Evolutionary conservation across 2,888 invertebrate genomes (phyloP).

Genomic region (Pristionchus maxplancki): DNA sequence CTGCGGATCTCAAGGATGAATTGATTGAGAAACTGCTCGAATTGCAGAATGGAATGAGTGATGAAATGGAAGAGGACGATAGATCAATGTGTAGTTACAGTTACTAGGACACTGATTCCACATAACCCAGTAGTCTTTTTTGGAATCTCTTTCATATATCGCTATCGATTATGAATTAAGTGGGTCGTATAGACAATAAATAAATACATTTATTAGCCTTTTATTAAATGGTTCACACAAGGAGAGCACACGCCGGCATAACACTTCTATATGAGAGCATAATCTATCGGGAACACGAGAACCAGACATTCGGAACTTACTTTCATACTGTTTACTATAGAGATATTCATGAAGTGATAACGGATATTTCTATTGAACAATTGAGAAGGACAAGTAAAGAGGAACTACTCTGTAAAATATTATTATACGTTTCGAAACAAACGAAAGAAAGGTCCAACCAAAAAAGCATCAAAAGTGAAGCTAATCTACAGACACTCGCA

Average conservation of each 20-base stretch:
- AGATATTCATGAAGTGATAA: not conserved
- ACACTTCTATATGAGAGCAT: not conserved
- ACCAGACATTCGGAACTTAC: too few species aligned
- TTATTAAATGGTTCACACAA: not conserved
- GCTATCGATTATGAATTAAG: too few species aligned
- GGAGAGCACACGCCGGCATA: not conserved
- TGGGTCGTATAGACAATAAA: too few species aligned
- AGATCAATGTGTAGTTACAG: too few species aligned
- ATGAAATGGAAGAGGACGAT: too few species aligned
- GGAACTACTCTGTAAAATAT: slow-evolving; percentile 37
- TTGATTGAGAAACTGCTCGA: too few species aligned
- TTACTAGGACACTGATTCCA: too few species aligned
- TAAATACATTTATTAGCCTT: not conserved
- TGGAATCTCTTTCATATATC: too few species aligned
- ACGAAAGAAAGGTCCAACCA: slow-evolving; percentile 10
- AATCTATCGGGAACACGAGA: not conserved
- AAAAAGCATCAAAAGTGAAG: not conserved
- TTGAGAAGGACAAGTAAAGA: slow-evolving; percentile 41
- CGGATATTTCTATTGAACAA: slow-evolving; percentile 11
- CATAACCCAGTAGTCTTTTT: too few species aligned
- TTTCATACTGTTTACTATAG: too few species aligned
- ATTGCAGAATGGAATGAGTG: too few species aligned
- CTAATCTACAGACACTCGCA: slow-evolving; percentile 27
- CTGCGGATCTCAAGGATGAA: too few species aligned
- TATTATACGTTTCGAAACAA: slow-evolving; percentile 2